Evolutionary conservation across 2,113 vertebrate genomes (phyloP), one percentile per base, ranked within the genome.

Genomic region (Perognathus longimembris): DNA sequence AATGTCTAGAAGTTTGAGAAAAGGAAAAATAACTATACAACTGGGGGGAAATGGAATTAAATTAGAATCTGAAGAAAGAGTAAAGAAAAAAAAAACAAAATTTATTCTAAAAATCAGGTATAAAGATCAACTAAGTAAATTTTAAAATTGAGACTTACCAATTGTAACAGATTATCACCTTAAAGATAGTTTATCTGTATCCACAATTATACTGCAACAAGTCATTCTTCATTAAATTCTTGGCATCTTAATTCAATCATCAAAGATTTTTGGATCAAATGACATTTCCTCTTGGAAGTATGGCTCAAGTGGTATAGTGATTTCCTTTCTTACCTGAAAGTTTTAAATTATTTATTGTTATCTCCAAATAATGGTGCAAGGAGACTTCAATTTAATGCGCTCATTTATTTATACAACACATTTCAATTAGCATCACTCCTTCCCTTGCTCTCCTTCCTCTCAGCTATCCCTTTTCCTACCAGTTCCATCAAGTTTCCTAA

Each of bases 251-350:
- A 75, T 80, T 80, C 32, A 64, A 24, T 78, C 8, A 9, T 45
- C 63, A 89, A 83, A 86, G 42, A 93, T 3, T 78, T 83, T 94
- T 87, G 32, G 30, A 66, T 74, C 42, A 82, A 20, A 8, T 89
- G 67, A 84, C 9, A 24, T 92, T 38, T 45, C 45, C 45, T 45
- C 45, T 45, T 45, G 45, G 45, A 12, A 45, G 45, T 45, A 45
- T 45, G 45, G 45, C 45, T 45, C 45, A 45, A 12, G 45, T 45
- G 45, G 45, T 45, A 45, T 11, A 45, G 9, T 89, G 64, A 78
- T 59, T 57, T 78, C 64, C 42, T 90, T 91, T 80, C 28, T 30
- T 61, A 32, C 77, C 14, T 90, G 67, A 61, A 64, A 90, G 34
- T 93, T 84, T 92, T 91, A 76, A 50, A n/a, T 45, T 45, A 45